Conservation (phyloP, 37 sponge, comb jelly and placozoan genomes). For the Diacarnus erythraeanus region DNA sequence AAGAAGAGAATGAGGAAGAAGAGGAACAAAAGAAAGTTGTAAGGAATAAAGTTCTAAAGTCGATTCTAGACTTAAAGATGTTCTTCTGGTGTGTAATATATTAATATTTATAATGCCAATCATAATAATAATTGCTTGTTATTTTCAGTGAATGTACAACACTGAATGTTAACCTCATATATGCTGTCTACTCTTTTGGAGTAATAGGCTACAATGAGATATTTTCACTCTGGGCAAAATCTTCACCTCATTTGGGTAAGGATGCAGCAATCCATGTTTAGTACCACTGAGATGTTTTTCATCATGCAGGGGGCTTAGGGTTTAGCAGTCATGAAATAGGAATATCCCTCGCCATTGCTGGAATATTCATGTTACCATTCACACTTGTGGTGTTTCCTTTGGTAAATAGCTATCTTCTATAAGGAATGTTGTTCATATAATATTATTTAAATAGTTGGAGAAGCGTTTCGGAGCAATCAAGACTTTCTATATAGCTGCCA, state of each 20-base stretch:
- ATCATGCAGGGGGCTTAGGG: conserved; percentile 65
- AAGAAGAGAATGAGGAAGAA: neutral
- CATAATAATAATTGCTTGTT: neutral
- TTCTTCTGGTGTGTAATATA: conserved; percentile 55
- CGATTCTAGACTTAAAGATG: conserved; percentile 26
- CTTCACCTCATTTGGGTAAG: conserved; percentile 46
- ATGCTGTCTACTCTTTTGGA: conserved; percentile 55
- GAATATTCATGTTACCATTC: conserved; percentile 45
- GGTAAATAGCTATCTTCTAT: conserved; percentile 23
- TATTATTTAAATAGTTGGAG: conserved; percentile 35
- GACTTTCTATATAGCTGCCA: conserved; percentile 15
- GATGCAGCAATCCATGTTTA: neutral
- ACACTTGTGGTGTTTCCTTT: conserved; percentile 40
- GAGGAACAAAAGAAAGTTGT: neutral
- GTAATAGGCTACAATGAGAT: conserved; percentile 73
- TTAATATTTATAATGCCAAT: neutral
- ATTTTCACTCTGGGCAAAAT: conserved; percentile 54
- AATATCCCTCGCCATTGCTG: conserved; percentile 41
- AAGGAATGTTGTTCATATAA: neutral
- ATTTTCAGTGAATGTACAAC: conserved; percentile 28
- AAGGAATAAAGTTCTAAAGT: neutral
- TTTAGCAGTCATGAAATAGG: conserved; percentile 61
- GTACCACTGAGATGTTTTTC: neutral
- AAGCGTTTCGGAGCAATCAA: conserved; percentile 25
- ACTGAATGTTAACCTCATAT: conserved; percentile 29